Evolutionary conservation across 2,888 invertebrate genomes (phyloP).

Genomic region (Drosophila paranaensis): DNA sequence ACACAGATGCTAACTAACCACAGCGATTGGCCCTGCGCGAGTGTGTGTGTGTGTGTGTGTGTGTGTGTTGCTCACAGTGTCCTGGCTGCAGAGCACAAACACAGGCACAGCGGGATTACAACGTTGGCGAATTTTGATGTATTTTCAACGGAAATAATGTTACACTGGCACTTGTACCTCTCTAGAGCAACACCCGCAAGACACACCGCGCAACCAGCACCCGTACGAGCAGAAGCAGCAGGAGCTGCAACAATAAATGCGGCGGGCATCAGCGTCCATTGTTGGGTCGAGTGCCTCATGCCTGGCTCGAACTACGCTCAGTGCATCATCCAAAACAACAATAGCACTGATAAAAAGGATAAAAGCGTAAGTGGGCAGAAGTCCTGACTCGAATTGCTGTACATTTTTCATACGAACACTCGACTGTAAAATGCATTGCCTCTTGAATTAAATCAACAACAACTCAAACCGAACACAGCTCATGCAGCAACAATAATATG

Average conservation of each 20-base stretch:
- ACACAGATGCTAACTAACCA: conserved; percentile 81
- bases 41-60: conserved; percentile 18
- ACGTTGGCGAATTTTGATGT: conserved; percentile 68
- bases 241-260: conserved; percentile 11
- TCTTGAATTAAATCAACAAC: conserved; percentile 80
- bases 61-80: conserved; percentile 19
- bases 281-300: conserved; percentile 18
- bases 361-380: conserved; percentile 60
- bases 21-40: conserved; percentile 46
- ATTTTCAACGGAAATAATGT: conserved; percentile 77
- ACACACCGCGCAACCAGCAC: conserved; percentile 1
- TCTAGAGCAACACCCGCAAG: conserved; percentile 31
- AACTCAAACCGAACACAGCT: conserved; percentile 63
- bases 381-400: conserved; percentile 61
- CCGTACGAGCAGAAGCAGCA: too few species aligned
- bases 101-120: conserved; percentile 61
- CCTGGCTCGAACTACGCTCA: neutral
- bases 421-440: conserved; percentile 76
- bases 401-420: conserved; percentile 74
- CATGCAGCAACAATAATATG: conserved; percentile 19
- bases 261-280: conserved; percentile 27
- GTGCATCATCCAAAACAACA: conserved; percentile 34
- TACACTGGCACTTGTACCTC: conserved; percentile 65
- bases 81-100: conserved; percentile 41
- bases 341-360: conserved; percentile 60